Evolutionary conservation across 2,113 vertebrate species (phyloP).

Genomic region (Mustela nigripes): DNA sequence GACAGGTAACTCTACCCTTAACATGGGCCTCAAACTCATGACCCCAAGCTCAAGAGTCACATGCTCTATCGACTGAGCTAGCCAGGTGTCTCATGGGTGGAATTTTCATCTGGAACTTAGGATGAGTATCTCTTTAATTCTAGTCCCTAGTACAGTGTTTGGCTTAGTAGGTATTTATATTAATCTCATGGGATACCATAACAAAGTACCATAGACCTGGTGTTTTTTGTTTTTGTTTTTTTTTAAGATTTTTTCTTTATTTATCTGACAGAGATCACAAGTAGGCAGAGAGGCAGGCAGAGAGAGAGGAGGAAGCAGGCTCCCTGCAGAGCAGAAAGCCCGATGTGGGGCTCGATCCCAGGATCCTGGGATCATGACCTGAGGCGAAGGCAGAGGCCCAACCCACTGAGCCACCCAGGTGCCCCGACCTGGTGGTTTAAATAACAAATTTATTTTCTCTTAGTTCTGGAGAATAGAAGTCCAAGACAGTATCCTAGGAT

Average conservation of each 20-base stretch:
- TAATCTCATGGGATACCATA: not conserved
- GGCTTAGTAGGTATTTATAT: not conserved
- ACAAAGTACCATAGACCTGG: not conserved
- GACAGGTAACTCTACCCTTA: not conserved
- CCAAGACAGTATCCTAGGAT: not conserved
- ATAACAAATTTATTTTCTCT: conserved; percentile 15
- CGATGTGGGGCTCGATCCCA: too few species aligned
- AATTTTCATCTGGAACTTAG: not conserved
- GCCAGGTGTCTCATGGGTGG: not conserved
- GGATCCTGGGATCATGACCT: too few species aligned
- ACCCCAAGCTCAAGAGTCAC: not conserved
- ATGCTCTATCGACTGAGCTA: not conserved
- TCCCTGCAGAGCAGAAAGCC: too few species aligned
- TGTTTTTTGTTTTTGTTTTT: not conserved
- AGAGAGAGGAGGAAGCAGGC: too few species aligned
- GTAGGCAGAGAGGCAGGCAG: too few species aligned
- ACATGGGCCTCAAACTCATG: not conserved
- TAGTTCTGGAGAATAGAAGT: not conserved
- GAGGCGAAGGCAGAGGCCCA: too few species aligned
- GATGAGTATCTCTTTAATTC: not conserved
- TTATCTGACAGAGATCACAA: too few species aligned
- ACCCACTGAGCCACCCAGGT: too few species aligned
- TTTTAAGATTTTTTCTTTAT: too few species aligned
- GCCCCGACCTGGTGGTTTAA: not conserved
- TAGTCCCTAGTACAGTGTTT: not conserved